Evolutionary conservation across 2,888 invertebrate genomes (phyloP).

Genomic region (Sialis fuliginosa): DNA sequence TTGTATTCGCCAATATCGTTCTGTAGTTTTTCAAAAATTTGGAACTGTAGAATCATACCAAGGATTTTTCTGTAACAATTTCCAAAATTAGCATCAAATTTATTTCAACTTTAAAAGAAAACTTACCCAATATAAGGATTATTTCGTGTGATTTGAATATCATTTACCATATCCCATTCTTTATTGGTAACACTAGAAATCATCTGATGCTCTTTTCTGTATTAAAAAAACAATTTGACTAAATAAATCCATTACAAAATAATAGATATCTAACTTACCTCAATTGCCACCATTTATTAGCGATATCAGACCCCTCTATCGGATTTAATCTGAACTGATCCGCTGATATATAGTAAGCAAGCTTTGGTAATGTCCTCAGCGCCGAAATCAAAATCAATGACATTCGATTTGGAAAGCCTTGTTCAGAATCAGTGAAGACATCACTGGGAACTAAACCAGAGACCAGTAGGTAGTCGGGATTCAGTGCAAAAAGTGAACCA

Average conservation of each 20-base stretch:
- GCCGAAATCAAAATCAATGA: conserved; percentile 33
- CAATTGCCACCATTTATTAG: conserved; percentile 30
- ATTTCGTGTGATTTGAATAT: conserved; percentile 31
- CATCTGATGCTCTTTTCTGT: conserved; percentile 15
- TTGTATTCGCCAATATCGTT: conserved; percentile 26
- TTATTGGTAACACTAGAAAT: conserved; percentile 28
- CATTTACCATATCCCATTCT: conserved; percentile 31
- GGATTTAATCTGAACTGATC: conserved; percentile 36
- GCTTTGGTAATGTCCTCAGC: conserved; percentile 33
- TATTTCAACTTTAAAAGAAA: conserved; percentile 1
- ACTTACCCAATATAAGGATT: conserved; percentile 35
- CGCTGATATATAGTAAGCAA: conserved; percentile 35
- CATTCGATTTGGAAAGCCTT: conserved; percentile 28
- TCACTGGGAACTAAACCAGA: conserved; percentile 29
- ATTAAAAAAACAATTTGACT: conserved; percentile 4
- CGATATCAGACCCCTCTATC: conserved; percentile 22
- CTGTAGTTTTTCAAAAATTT: conserved; percentile 27
- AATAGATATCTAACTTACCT: conserved; percentile 17
- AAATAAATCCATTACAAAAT: neutral
- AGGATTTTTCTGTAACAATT: conserved; percentile 32
- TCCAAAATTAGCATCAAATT: neutral
- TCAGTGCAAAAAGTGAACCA: conserved; percentile 31
- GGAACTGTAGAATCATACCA: conserved; percentile 36
- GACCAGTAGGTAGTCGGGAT: conserved; percentile 29
- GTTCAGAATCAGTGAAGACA: conserved; percentile 21